phyloP scores from a whole-genome alignment of 2,797 vertebrate species.

The Naso thynnoides region DNA sequence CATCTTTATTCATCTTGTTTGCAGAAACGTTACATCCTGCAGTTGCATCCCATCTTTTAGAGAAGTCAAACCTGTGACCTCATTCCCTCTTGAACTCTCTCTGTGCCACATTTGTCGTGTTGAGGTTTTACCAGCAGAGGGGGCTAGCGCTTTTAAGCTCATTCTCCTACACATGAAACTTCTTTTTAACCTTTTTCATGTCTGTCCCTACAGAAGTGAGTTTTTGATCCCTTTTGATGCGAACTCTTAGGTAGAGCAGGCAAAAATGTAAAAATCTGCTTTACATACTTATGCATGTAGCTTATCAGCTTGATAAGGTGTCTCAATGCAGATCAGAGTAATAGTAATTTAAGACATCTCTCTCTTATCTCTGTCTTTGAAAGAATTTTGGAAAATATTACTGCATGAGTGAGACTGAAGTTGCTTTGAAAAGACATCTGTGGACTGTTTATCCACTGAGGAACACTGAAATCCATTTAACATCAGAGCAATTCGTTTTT shows the following conservation, averaged over 20 bases:
- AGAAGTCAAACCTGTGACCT: constrained; percentile 1
- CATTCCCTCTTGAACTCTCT: background rate
- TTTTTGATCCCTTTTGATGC: constrained; percentile 49
- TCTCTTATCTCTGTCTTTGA: constrained; percentile 45
- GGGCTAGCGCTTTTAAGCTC: constrained; percentile 38
- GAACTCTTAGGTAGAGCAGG: constrained; percentile 21
- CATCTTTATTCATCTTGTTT: constrained; percentile 15
- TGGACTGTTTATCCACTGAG: constrained; percentile 36
- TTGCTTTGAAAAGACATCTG: constrained; percentile 43
- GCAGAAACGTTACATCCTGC: background rate
- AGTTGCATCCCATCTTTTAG: background rate
- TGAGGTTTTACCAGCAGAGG: constrained; percentile 70
- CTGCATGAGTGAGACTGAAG: constrained; percentile 6
- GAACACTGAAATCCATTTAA: constrained; percentile 55
- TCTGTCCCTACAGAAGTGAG: background rate
- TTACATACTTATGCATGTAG: background rate
- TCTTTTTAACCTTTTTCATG: constrained; percentile 22
- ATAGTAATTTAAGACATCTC: constrained; percentile 36
- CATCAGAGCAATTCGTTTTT: constrained; percentile 41
- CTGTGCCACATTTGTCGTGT: constrained; percentile 22
- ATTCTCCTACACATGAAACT: background rate
- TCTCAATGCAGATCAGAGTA: constrained; percentile 35
- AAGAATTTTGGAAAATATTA: constrained; percentile 37
- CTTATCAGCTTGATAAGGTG: constrained; percentile 34
- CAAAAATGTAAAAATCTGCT: constrained; percentile 21